phyloP scores from a whole-genome alignment of 2,113 vertebrate species.

The Lathamus discolor region DNA sequence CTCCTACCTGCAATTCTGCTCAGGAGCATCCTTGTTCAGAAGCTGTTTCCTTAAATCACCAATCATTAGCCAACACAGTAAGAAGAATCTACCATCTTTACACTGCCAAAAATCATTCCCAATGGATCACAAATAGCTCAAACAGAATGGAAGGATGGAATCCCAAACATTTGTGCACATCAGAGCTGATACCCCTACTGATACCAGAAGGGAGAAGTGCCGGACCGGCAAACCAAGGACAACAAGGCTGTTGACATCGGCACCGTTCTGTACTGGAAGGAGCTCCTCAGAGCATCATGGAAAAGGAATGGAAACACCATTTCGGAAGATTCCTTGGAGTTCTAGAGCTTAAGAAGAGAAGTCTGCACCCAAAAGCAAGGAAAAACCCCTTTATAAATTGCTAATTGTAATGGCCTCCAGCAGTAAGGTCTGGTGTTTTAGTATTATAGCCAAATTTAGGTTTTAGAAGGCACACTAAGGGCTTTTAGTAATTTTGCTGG shows the following conservation, averaged over 20 bases:
- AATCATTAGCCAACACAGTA: neutral
- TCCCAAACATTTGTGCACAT: neutral
- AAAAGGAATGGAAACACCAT: neutral
- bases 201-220: neutral
- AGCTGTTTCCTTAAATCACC: neutral
- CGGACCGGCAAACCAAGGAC: neutral
- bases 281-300: neutral
- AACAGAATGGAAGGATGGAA: neutral
- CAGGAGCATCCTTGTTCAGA: neutral
- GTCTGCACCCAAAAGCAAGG: neutral
- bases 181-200: rapidly evolving
- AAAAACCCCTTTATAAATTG: neutral
- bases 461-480: neutral
- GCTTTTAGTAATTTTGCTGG: neutral
- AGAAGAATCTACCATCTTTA: neutral
- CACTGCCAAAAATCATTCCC: neutral
- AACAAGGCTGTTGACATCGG: rapidly evolving
- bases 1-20: neutral
- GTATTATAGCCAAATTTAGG: neutral
- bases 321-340: neutral
- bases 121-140: rapidly evolving
- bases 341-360: neutral
- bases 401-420: neutral
- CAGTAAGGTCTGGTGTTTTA: neutral
- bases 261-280: neutral